phyloP scores from a whole-genome alignment of 2,888 invertebrate species.

The Fragum fragum region DNA sequence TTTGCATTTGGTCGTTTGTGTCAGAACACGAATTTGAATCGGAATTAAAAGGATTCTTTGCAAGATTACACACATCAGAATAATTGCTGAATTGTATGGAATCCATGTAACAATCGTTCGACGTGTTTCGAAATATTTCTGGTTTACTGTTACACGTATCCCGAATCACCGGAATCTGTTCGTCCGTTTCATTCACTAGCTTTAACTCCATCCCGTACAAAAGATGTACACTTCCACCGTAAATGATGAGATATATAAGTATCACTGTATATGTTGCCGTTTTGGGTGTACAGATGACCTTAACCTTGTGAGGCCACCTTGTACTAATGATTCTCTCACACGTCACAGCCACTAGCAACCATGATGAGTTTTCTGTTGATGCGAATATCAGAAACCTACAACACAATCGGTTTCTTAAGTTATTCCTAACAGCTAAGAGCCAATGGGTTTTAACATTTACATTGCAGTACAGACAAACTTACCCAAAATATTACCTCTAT shows the following conservation, averaged over 20 bases:
- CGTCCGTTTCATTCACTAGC: background rate
- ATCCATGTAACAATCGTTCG: background rate
- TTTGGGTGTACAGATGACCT: constrained; percentile 33
- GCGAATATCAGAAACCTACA: constrained; percentile 36
- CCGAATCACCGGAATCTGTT: background rate
- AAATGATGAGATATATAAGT: constrained; percentile 10
- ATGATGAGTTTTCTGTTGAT: constrained; percentile 43
- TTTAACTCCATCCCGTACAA: constrained; percentile 29
- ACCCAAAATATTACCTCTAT: too few relatives aligned
- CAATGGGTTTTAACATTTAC: too few relatives aligned
- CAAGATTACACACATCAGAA: background rate
- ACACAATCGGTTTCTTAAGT: too few relatives aligned
- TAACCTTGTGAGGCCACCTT: constrained; percentile 42
- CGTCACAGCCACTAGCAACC: constrained; percentile 50
- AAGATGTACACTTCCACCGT: constrained; percentile 28
- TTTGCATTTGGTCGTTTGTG: too few relatives aligned
- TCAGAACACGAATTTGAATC: too few relatives aligned
- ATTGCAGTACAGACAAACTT: background rate
- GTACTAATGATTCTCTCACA: constrained; percentile 47
- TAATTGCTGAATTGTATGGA: background rate
- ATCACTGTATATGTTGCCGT: constrained; percentile 19
- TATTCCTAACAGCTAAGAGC: too few relatives aligned
- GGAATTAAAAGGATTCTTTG: too few relatives aligned
- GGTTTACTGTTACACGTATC: background rate
- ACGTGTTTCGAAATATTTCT: background rate